These are phyloP conservation scores for Diorhabda carinulata DNA, from an alignment of 1,140 invertebrate species.

Conservation along the genomic window DNA sequence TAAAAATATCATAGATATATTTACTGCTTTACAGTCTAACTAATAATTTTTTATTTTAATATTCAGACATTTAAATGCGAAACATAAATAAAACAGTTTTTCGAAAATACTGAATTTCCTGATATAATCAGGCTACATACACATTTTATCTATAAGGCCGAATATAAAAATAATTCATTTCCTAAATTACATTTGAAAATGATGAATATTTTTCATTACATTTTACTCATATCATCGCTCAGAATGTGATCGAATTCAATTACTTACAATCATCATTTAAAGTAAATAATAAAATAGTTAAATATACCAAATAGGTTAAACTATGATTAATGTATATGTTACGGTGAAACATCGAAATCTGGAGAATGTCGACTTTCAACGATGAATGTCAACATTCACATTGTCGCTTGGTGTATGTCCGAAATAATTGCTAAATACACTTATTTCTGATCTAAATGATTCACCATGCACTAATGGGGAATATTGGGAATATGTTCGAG, in stretches of 20 bases:
- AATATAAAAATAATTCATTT: slow-evolving; percentile 16
- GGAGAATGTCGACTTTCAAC: no score
- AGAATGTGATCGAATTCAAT: background rate
- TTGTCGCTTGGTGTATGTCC: no score
- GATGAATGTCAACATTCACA: no score
- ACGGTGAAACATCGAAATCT: no score
- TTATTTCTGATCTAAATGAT: no score
- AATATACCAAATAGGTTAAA: no score
- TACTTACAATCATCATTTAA: no score
- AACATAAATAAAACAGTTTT: slow-evolving; percentile 7
- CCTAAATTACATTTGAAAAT: slow-evolving; percentile 11
- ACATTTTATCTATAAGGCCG: slow-evolving; percentile 10
- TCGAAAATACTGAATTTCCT: slow-evolving; percentile 5
- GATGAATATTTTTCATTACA: background rate
- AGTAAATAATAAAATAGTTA: no score
- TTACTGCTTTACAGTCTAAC: slow-evolving; percentile 7
- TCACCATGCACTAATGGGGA: no score
- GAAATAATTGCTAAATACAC: no score
- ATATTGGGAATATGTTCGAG: no score
- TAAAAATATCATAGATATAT: slow-evolving; percentile 11
- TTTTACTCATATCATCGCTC: background rate
- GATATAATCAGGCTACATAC: slow-evolving; percentile 9
- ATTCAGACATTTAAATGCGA: slow-evolving; percentile 12
- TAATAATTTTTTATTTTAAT: background rate
- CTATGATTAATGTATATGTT: no score